A percentile compares a stretch with the other conserved stretches of the same genome.
These are phyloP conservation scores for Drosophila grimshawi DNA, from an alignment of 1,140 invertebrate genomes.

Conservation along the genomic window DNA sequence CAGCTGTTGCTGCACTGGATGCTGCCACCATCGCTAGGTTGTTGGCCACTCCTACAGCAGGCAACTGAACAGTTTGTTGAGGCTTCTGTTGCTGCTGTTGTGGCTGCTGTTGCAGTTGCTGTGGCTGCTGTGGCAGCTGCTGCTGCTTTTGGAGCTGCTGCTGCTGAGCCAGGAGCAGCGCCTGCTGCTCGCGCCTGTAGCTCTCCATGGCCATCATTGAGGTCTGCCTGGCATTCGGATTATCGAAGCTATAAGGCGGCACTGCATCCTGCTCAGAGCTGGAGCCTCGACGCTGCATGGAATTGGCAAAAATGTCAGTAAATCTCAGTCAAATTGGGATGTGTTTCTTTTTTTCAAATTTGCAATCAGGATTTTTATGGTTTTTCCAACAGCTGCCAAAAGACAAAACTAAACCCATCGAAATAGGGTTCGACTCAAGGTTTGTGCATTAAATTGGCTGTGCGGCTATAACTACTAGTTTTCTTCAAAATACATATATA, in stretches of 20 bases:
- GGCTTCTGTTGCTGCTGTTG: constrained; percentile 30
- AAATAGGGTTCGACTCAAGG: not conserved
- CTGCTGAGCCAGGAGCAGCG: constrained; percentile 56
- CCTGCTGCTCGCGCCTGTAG: constrained; percentile 76
- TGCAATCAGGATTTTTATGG: no score
- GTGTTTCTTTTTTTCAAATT: not conserved
- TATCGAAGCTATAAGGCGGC: constrained; percentile 81
- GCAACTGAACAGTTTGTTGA: constrained; percentile 18
- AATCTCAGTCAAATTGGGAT: not conserved
- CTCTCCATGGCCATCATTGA: constrained; percentile 84
- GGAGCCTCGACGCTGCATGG: constrained; percentile 69
- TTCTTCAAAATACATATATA: no score
- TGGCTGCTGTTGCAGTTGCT: constrained; percentile 47
- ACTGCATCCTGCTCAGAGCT: constrained; percentile 81
- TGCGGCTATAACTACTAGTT: no score
- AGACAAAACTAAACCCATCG: not conserved
- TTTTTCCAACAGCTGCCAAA: no score
- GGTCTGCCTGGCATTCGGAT: constrained; percentile 80
- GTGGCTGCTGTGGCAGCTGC: constrained; percentile 41
- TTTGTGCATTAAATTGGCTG: no score
- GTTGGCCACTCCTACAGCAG: constrained; percentile 45
- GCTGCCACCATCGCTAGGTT: constrained; percentile 68
- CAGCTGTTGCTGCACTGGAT: constrained; percentile 60
- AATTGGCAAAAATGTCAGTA: constrained; percentile 20
- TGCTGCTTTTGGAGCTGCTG: constrained; percentile 53